Percentiles rank a stretch among this genome's conserved stretches.
These are phyloP conservation scores for Meloidogyne floridensis DNA, from an alignment of 1,140 invertebrate species.

Conservation along the genomic window DNA sequence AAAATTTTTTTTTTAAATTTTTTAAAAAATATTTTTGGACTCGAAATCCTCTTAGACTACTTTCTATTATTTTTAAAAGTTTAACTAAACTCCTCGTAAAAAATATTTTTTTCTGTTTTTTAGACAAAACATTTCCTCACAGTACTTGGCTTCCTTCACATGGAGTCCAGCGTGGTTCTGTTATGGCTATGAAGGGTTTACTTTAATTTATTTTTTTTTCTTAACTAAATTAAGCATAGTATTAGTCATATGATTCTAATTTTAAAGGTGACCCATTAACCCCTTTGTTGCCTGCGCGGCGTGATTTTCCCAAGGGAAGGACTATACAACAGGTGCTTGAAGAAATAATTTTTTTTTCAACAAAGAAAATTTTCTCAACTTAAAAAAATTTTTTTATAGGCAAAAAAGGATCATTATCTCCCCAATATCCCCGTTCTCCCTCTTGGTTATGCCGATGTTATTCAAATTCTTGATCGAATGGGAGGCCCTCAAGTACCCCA, in stretches of 20 bases:
- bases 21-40: too few relatives aligned
- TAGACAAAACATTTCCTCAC: slow-evolving; percentile 14
- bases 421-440: slow-evolving; percentile 63
- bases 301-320: slow-evolving; percentile 46
- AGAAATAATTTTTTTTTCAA: background rate
- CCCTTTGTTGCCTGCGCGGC: slow-evolving; percentile 56
- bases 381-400: slow-evolving; percentile 24
- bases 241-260: background rate
- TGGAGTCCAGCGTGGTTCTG: slow-evolving; percentile 34
- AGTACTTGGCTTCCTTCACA: slow-evolving; percentile 19
- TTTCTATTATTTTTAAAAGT: too few relatives aligned
- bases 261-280: slow-evolving; percentile 60
- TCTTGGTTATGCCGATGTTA: slow-evolving; percentile 60
- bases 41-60: background rate
- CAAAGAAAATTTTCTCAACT: background rate
- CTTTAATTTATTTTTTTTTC: background rate
- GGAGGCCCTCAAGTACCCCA: slow-evolving; percentile 43
- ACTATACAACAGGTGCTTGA: slow-evolving; percentile 50
- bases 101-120: background rate
- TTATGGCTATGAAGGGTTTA: slow-evolving; percentile 21
- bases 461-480: slow-evolving; percentile 51
- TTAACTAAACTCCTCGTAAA: too few relatives aligned
- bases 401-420: slow-evolving; percentile 32
- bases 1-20: background rate
- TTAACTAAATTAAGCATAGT: slow-evolving; percentile 23